Percentiles rank a stretch among this genome's conserved stretches.
Evolutionary conservation across 2,888 invertebrate genomes (phyloP).

Genomic region (Ornithoptera alexandrae): DNA sequence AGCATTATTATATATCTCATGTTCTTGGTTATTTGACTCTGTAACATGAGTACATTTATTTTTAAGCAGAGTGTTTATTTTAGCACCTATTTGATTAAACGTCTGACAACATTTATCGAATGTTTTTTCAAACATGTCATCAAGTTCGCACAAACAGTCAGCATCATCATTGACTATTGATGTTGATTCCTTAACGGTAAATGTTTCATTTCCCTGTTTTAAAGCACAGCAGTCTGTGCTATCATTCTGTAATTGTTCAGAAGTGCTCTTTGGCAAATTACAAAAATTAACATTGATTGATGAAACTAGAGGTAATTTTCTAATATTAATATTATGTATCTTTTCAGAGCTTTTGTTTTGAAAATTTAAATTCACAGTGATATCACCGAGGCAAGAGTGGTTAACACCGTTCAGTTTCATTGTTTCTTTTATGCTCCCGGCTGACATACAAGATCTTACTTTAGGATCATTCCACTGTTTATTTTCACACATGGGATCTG

Average conservation of each 20-base stretch:
- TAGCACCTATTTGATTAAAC: conserved; percentile 5
- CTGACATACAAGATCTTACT: conserved; percentile 18
- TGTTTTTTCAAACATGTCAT: background rate
- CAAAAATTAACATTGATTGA: conserved; percentile 19
- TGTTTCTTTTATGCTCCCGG: background rate
- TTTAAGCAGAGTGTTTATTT: conserved; percentile 10
- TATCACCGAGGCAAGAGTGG: conserved; percentile 3
- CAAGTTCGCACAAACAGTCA: background rate
- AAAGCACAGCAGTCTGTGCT: background rate
- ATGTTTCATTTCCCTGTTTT: background rate
- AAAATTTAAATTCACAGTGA: conserved; percentile 14
- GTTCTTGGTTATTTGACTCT: background rate
- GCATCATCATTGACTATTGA: background rate
- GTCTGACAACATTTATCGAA: conserved; percentile 5
- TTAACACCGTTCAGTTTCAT: conserved; percentile 1
- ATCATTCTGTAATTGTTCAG: conserved; percentile 3
- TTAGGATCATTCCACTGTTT: conserved; percentile 8
- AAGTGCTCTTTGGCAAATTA: conserved; percentile 13
- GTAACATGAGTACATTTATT: background rate
- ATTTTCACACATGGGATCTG: conserved; percentile 21
- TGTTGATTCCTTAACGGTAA: background rate
- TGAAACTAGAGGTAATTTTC: conserved; percentile 5
- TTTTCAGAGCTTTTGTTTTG: conserved; percentile 2
- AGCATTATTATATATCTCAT: background rate
- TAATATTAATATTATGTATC: conserved; percentile 5